Conservation (phyloP, 2,113 vertebrate genomes). For the Gnathonemus longibarbis region DNA sequence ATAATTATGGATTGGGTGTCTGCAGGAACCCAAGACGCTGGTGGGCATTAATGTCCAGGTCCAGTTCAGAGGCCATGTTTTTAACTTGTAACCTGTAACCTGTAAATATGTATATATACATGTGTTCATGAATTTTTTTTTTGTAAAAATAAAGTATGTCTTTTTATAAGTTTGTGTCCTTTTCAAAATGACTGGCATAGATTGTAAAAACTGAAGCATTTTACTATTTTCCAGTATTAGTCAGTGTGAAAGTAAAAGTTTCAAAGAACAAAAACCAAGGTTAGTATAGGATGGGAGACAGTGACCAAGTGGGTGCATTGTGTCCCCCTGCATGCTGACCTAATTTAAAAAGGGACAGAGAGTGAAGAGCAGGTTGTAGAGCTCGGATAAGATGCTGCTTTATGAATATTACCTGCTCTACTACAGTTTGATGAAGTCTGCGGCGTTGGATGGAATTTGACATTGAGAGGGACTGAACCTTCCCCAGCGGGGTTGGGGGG, state of each 20-base stretch:
- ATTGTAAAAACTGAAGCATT: neutral
- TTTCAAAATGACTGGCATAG: neutral
- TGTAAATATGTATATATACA: too few species aligned
- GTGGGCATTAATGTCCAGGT: constrained; percentile 57
- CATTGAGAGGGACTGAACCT: too few species aligned
- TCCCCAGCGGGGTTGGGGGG: too few species aligned
- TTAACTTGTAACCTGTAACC: too few species aligned
- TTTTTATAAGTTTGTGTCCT: neutral
- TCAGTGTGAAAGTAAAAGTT: neutral
- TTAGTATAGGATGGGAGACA: neutral
- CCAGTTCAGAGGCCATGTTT: too few species aligned
- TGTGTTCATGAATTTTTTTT: neutral
- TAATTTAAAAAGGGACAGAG: neutral
- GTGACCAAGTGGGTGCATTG: neutral
- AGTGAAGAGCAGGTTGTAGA: neutral
- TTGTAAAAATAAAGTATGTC: neutral
- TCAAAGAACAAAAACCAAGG: neutral
- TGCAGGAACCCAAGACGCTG: constrained; percentile 54
- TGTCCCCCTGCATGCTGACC: neutral
- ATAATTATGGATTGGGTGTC: constrained; percentile 69
- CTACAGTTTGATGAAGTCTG: too few species aligned
- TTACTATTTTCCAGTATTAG: neutral
- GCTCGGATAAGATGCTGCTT: neutral
- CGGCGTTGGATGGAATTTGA: too few species aligned
- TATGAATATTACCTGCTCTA: too few species aligned